phyloP scores from a whole-genome alignment of 2,113 vertebrate species.

The Labrus mixtus region DNA sequence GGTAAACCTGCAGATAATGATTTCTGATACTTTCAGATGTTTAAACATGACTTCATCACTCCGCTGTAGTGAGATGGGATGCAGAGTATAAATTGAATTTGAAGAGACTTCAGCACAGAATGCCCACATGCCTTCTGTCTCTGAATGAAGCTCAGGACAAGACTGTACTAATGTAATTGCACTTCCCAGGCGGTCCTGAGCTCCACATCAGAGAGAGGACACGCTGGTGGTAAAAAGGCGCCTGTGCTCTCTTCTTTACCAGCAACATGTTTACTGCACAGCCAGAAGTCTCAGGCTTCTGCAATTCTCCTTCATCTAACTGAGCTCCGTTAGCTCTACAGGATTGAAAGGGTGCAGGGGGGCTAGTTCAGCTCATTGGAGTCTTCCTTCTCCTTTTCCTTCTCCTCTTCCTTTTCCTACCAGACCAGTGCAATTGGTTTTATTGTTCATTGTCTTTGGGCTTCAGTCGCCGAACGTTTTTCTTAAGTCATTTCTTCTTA shows the following conservation, averaged over 20 bases:
- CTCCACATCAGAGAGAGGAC: slow-evolving; percentile 28
- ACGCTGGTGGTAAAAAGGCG: slow-evolving; percentile 24
- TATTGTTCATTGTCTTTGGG: slow-evolving; percentile 3
- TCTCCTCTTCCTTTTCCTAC: slow-evolving; percentile 7
- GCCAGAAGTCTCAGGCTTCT: slow-evolving; percentile 28
- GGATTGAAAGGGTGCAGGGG: slow-evolving; percentile 46
- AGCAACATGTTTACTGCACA: slow-evolving; percentile 33
- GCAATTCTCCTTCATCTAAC: slow-evolving; percentile 43
- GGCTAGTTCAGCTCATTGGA: slow-evolving; percentile 14
- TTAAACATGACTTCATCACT: not conserved
- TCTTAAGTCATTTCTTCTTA: not conserved
- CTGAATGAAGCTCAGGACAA: slow-evolving; percentile 31
- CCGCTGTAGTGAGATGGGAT: slow-evolving; percentile 9
- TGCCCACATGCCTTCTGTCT: not conserved
- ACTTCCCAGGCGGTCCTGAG: slow-evolving; percentile 15
- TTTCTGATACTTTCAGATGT: not conserved
- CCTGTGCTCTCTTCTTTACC: slow-evolving; percentile 25
- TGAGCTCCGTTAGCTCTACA: slow-evolving; percentile 21
- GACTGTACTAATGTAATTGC: not conserved
- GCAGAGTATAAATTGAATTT: slow-evolving; percentile 19
- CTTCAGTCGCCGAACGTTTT: not conserved
- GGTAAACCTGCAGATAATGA: not conserved
- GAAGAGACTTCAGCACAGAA: slow-evolving; percentile 19
- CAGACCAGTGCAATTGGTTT: slow-evolving; percentile 17
- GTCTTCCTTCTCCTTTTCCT: slow-evolving; percentile 8